Evolutionary conservation across 1,140 invertebrate genomes (phyloP), one percentile per base, ranked within the genome.

Genomic region (Aphis craccivora): DNA sequence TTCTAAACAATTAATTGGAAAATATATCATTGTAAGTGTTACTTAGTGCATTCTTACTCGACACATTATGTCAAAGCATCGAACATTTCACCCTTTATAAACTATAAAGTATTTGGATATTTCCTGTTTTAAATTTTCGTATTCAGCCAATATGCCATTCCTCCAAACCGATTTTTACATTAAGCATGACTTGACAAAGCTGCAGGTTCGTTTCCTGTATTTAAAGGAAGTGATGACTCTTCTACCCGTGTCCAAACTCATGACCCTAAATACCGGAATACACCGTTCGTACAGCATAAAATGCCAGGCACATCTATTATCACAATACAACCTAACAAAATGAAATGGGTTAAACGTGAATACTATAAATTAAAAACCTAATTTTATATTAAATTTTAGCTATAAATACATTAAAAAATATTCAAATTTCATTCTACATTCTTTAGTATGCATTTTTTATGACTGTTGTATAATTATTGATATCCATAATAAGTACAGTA

Each of bases 251-350:
- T 84, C 37, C 9, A 8, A 84, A 40, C 25, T 23, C 37, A 84
- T 25, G 37, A 43, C 83, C 40, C 83, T 43, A 84, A 84, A 84
- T 84, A 84, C 83, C 83, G 83, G 83, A 84, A 84, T 25, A 84
- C 9, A 43, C 23, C 60, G 30, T n/a, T 1, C 60, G 14, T 18
- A 14, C 30, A 23, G 14, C n/a, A 30, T 0, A 43, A 84, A 37
- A 43, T 23, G 40, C 23, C 40, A 23, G 22, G 22, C 81, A 40
- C 8, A 22, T 83, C 35, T 23, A 40, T 43, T 40, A 84, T 84
- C 35, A 84, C 23, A 25, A 11, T 40, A 25, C 8, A 1, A 84
- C 40, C 83, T 40, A 40, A 84, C 40, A 84, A 25, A 84, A 84
- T 84, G 11, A 84, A 84, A 84, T 40, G 37, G 37, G 4, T 84